These are phyloP conservation scores for Pogonophryne albipinna DNA, from an alignment of 2,797 vertebrate species.

Conservation along the genomic window DNA sequence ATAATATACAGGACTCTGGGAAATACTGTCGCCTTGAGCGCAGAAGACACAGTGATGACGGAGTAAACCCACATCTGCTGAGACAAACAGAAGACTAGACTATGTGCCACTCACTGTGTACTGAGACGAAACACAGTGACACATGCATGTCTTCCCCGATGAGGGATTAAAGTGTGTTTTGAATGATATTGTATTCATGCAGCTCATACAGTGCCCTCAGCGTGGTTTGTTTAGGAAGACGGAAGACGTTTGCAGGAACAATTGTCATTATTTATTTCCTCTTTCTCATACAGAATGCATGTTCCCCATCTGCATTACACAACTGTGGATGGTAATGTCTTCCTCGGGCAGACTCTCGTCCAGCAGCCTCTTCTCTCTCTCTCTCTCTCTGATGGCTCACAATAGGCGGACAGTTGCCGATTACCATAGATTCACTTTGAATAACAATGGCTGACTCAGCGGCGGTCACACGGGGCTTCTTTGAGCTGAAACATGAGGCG, in stretches of 20 bases:
- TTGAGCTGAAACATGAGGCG: background rate
- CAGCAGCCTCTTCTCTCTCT: background rate
- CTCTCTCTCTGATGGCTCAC: slow-evolving; percentile 24
- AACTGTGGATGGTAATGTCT: slow-evolving; percentile 1
- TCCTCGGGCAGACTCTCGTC: slow-evolving; percentile 1
- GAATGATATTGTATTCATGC: slow-evolving; percentile 35
- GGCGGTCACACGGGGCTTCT: slow-evolving; percentile 17
- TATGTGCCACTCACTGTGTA: background rate
- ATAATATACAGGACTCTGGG: slow-evolving; percentile 1
- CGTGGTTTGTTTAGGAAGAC: background rate
- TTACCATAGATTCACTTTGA: slow-evolving; percentile 30
- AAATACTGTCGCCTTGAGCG: background rate
- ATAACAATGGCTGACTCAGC: slow-evolving; percentile 54
- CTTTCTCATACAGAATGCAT: background rate
- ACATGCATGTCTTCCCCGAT: background rate
- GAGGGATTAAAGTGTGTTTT: background rate
- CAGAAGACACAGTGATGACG: background rate
- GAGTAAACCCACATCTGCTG: background rate
- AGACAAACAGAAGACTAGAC: slow-evolving; percentile 19
- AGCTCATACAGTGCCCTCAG: slow-evolving; percentile 29
- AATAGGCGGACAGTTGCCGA: slow-evolving; percentile 20
- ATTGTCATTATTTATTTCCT: slow-evolving; percentile 39
- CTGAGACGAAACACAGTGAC: background rate
- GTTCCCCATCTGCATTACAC: slow-evolving; percentile 10
- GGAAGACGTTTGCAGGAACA: background rate